Evolutionary conservation across 1,140 invertebrate species (phyloP), one percentile per base, ranked within the genome.

Genomic region (Gryllus bimaculatus): DNA sequence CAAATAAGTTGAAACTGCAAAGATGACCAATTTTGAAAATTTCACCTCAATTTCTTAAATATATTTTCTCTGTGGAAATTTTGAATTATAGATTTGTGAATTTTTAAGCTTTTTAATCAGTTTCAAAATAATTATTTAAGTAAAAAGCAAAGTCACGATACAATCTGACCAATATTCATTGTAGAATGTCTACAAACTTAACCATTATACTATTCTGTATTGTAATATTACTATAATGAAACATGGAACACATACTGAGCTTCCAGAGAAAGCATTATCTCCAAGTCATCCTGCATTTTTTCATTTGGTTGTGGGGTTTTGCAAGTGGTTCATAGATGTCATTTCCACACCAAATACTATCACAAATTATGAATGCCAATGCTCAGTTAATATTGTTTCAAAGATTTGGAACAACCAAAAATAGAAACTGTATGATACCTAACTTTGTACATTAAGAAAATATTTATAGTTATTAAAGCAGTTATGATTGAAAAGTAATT

Each of bases 381-480:
- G 54, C 10, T 66, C 18, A 66, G 10, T 18, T 18, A 39, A 39
- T 39, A 39, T 39, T 39, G 26, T 39, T 39, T 39, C 26, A 39
- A 39, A 39, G 26, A 39, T 2, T 5, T 39, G 26, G 26, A 39
- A 39, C 26, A 39, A 39, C 26, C 26, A 39, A 39, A 39, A 39
- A 1, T 39, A 39, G 26, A 39, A 39, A 39, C 54, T 13, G 54
- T 66, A 18, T 66, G 18, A 66, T 66, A 66, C 54, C 18, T 66
- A 66, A 66, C 10, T 66, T 66, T 66, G 54, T 66, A 66, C 54
- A 66, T 13, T 66, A 13, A 66, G 18, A 18, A 66, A 66, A 66
- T 13, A 66, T 66, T 66, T 66, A 66, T 66, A 66, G 54, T 66
- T 66, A 66, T 66, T 66, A 66, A 66, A 66, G 54, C 54, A 66